These are phyloP conservation scores for Ophioderma brevispina DNA, from an alignment of 35 echinoderm and acorn worm genomes.

Conservation along the genomic window DNA sequence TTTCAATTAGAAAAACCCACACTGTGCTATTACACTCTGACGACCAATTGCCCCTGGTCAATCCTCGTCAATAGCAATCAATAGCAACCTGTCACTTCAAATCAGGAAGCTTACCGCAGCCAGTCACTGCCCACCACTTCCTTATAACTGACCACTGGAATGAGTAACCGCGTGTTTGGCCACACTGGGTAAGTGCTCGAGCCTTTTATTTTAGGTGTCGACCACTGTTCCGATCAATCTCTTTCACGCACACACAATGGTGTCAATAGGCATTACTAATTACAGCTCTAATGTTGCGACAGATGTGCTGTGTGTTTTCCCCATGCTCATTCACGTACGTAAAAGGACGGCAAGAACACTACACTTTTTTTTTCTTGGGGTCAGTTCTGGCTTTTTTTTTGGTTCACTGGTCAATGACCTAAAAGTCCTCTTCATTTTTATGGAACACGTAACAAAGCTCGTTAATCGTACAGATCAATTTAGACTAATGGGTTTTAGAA, in stretches of 20 bases:
- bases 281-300: not conserved
- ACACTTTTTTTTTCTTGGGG: not conserved
- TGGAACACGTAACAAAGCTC: not conserved
- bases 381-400: not conserved
- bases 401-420: not conserved
- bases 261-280: not conserved
- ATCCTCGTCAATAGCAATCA: not conserved
- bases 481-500: not conserved
- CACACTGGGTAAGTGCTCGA: not conserved
- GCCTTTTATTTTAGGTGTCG: not conserved
- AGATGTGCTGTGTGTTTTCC: not conserved
- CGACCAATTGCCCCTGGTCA: not conserved
- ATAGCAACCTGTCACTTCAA: conserved; percentile 3
- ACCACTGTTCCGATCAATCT: not conserved
- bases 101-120: not conserved
- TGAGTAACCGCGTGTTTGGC: not conserved
- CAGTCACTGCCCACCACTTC: not conserved
- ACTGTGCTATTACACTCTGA: not conserved
- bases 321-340: not conserved
- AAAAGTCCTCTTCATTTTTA: not conserved
- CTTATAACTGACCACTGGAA: not conserved
- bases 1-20: not conserved
- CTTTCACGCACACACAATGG: not conserved
- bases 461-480: not conserved
- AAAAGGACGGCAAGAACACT: not conserved